Base-by-base conservation (phyloP, 2,888 invertebrate genomes). In the Uropetala carovei region DNA sequence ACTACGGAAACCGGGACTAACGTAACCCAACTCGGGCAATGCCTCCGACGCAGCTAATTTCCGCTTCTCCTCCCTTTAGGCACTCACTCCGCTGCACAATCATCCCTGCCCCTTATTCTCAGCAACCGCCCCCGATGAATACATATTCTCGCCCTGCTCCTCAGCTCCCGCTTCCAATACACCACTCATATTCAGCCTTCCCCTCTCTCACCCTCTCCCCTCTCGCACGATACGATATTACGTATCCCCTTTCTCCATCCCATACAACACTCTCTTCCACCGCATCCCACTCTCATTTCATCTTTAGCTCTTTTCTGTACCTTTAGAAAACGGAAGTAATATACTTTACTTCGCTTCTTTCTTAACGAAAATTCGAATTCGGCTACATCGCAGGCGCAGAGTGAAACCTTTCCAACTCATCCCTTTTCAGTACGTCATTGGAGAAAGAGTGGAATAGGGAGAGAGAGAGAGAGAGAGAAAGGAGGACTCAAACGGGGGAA, bases 391-490 rank as follows among this genome's bases (percentile, higher is more conserved):
- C 68, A n/a, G 27, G 86, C 60, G 43, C 89, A 18, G 43, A 18
- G 83, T 5, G 89, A 68, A 89, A 43, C 89, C 64, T 89, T 75
- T 64, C 18, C 89, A 64, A 89, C 60, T 89, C 64, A 60, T 57
- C 18, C 82, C 82, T 30, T 30, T 30, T 30, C 64, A 8, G 75
- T 27, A 75, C 13, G 22, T 75, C 75, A 75, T 75, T 14, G 18
- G 75, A 75, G 75, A 27, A 75, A 43, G 43, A 43, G 43, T 43
- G 43, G 43, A 5, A 43, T 43, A 83, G 18, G 18, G 83, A n/a
- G 18, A 57, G 83, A 57, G 83, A 56, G n/a, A 83, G 43, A 43
- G 43, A 43, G 43, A 43, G 43, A 43, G 43, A 5, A n/a, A 43
- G 43, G 43, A 43, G 5, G 43, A 43, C 5, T 43, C 43, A 43